Percentiles rank a stretch among this genome's conserved stretches.
These are phyloP conservation scores for Cyclina sinensis DNA, from an alignment of 1,140 invertebrate genomes.

Conservation along the genomic window DNA sequence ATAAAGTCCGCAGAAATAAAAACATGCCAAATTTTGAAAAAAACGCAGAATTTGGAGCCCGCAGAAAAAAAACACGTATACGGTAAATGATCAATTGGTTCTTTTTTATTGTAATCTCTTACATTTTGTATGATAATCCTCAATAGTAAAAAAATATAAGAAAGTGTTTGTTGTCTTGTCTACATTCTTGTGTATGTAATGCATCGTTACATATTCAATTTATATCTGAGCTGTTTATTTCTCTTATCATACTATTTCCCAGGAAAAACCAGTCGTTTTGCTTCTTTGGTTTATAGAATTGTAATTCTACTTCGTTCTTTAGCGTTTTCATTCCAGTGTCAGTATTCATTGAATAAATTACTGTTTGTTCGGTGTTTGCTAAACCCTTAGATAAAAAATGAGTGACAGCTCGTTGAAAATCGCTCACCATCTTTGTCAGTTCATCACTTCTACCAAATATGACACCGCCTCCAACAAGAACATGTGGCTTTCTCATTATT, in stretches of 20 bases:
- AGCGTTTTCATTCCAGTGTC: slow-evolving; percentile 66
- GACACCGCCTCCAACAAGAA: slow-evolving; percentile 71
- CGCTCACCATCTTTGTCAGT: slow-evolving; percentile 70
- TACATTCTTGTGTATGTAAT: no score
- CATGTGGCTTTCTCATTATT: slow-evolving; percentile 70
- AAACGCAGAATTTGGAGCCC: no score
- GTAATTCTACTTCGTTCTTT: slow-evolving; percentile 74
- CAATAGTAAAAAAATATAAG: no score
- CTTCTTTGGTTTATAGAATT: slow-evolving; percentile 68
- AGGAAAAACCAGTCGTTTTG: slow-evolving; percentile 81
- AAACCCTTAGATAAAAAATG: slow-evolving; percentile 74
- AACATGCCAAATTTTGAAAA: no score
- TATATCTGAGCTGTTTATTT: no score
- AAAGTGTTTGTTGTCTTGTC: no score
- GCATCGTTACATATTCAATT: no score
- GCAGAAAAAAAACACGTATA: no score
- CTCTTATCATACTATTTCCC: slow-evolving; percentile 66
- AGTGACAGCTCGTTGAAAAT: slow-evolving; percentile 74
- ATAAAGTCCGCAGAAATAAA: no score
- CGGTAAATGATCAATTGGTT: no score
- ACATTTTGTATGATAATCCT: no score
- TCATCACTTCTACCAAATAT: slow-evolving; percentile 61
- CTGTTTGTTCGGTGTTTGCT: slow-evolving; percentile 81
- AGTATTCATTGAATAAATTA: slow-evolving; percentile 77
- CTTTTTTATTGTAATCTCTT: no score